Base-by-base conservation (phyloP, 2,797 vertebrate species). In the Perodicticus potto region DNA sequence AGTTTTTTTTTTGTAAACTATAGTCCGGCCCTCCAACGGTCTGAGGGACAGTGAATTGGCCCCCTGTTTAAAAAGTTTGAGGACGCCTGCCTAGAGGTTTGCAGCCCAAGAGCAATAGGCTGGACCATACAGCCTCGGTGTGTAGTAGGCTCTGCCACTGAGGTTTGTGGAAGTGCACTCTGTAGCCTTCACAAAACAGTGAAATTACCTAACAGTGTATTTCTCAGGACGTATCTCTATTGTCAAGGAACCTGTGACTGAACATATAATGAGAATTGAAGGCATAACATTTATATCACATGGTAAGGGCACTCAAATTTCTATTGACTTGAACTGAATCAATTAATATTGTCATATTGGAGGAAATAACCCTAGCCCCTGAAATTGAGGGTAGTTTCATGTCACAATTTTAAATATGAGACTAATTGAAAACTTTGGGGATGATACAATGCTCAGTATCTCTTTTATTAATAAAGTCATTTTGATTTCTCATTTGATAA, bases 331-430 rank as follows among this genome's bases (percentile, higher is more conserved):
- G 27, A 80, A 80, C 14, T 65, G 32, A 92, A 37, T 87, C 7
- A 93, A 78, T 6, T 55, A 32, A 70, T 69, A 5, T 32, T 86
- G 7, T 70, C 63, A 61, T 78, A 57, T 83, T 69, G 67, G 34
- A 80, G 49, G 57, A 81, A 95, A 86, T 27, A 73, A 69, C 23
- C 23, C 65, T 20, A 83, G 65, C n/a, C 74, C 19, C 45, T 81
- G 27, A 89, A 86, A 45, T 7, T 17, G 29, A 86, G 8, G 17
- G 57, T 73, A 61, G 37, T 53, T 69, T 73, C 86, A 73, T 74
- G 22, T 78, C 45, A 82, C 29, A 86, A 70, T 80, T 63, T 94
- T 25, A 94, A 95, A 90, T 43, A 78, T 19, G 29, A 29, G 17
- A 43, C 20, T n/a, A 76, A 22, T 2, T 88, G 55, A 76, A 86